Percentiles rank a stretch among this genome's conserved stretches.
phyloP scores from a whole-genome alignment of 2,113 vertebrate genomes.

The Campylomormyrus tamandua region DNA sequence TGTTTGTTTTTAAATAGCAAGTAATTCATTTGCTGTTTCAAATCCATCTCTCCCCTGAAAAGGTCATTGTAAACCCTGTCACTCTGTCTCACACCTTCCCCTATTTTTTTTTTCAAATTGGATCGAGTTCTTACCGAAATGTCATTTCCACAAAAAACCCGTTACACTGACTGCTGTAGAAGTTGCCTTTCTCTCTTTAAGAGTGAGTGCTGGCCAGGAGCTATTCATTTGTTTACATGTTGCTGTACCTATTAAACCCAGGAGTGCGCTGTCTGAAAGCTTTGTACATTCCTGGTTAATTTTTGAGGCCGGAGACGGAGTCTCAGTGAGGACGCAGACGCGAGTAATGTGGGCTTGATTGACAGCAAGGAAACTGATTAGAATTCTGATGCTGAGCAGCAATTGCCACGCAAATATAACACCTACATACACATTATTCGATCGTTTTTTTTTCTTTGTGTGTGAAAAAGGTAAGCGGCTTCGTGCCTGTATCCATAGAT shows the following conservation, averaged over 20 bases:
- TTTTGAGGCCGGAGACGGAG: not conserved
- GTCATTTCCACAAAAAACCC: constrained; percentile 19
- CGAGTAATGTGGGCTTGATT: not conserved
- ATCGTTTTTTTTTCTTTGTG: not conserved
- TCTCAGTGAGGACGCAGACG: not conserved
- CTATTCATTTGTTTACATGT: not conserved
- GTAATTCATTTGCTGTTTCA: constrained; percentile 4
- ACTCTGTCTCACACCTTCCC: not conserved
- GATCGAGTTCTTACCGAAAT: constrained; percentile 19
- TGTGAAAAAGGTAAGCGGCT: constrained; percentile 6
- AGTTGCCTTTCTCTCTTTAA: not conserved
- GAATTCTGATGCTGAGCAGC: not conserved
- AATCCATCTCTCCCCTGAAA: constrained; percentile 24
- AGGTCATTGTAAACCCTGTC: constrained; percentile 24
- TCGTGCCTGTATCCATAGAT: not conserved
- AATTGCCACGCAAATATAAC: not conserved
- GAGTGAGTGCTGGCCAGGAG: not conserved
- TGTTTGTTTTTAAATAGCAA: constrained; percentile 32
- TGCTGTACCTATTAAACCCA: not conserved
- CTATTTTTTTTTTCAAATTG: not conserved
- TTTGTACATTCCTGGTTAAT: not conserved
- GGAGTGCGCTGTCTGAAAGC: not conserved
- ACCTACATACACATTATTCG: not conserved
- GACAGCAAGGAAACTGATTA: not conserved
- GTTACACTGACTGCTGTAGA: not conserved